These are phyloP conservation scores for Linyphia triangularis DNA, from an alignment of 2,888 invertebrate species.

Conservation along the genomic window DNA sequence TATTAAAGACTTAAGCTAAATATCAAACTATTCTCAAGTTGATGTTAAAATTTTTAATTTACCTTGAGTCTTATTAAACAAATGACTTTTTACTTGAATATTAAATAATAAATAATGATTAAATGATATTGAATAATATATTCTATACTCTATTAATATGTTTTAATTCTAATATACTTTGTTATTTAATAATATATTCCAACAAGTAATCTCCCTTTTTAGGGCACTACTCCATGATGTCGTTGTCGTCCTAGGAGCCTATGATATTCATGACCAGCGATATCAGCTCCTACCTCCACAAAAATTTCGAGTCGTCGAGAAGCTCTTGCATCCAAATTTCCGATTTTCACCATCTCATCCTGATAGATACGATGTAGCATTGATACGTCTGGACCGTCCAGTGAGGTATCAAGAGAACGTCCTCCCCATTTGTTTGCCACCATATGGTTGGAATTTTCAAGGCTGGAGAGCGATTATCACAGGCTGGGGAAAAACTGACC, in stretches of 20 bases:
- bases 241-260: constrained; percentile 88
- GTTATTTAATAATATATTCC: not conserved
- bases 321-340: constrained; percentile 89
- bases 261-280: constrained; percentile 88
- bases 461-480: constrained; percentile 86
- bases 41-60: no score
- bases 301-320: constrained; percentile 85
- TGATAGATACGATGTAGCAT: constrained; percentile 85
- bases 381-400: constrained; percentile 86
- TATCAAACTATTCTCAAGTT: no score
- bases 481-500: constrained; percentile 91
- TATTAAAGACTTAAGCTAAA: no score
- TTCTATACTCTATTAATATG: not conserved
- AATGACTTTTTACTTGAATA: no score
- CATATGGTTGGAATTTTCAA: constrained; percentile 79
- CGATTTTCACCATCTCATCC: constrained; percentile 90
- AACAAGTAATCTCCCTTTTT: no score
- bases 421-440: constrained; percentile 89
- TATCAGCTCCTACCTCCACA: constrained; percentile 85
- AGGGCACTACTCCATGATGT: constrained; percentile 87
- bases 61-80: no score
- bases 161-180: no score
- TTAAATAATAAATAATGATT: no score
- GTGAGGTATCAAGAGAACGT: constrained; percentile 86
- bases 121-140: not conserved